phyloP scores from a whole-genome alignment of 1,140 invertebrate genomes.

The Philotrypesis tridentata region DNA sequence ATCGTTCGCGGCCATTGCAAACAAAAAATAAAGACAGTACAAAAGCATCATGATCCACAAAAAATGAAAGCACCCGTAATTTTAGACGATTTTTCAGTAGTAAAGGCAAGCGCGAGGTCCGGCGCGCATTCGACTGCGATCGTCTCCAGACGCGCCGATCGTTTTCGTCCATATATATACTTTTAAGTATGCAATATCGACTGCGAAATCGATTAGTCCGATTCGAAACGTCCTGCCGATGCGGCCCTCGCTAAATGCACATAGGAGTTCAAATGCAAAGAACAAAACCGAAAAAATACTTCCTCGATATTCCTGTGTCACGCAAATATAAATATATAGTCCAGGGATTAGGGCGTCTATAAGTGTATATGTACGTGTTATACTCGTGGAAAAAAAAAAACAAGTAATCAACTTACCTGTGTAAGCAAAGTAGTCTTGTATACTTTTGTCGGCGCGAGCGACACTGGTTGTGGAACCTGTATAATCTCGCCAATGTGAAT shows the following conservation, averaged over 20 bases:
- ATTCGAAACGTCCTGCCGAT: conserved; percentile 25
- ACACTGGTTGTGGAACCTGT: neutral
- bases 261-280: conserved; percentile 6
- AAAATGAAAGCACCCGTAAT: neutral
- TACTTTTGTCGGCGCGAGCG: neutral
- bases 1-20: neutral
- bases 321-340: too few relatives aligned
- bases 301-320: conserved; percentile 32
- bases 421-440: neutral
- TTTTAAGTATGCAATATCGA: too few relatives aligned
- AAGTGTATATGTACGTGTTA: conserved; percentile 37
- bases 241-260: neutral
- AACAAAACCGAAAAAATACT: neutral
- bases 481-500: neutral
- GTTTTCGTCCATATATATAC: conserved; percentile 17
- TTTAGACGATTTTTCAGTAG: neutral
- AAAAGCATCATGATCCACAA: conserved; percentile 7
- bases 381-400: neutral
- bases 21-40: conserved; percentile 4
- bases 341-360: neutral
- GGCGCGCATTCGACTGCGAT: conserved; percentile 23
- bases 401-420: neutral
- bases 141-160: neutral
- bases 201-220: neutral
- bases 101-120: neutral